Base-by-base conservation (phyloP, 2,888 invertebrate genomes). In the Leistus spinibarbis region DNA sequence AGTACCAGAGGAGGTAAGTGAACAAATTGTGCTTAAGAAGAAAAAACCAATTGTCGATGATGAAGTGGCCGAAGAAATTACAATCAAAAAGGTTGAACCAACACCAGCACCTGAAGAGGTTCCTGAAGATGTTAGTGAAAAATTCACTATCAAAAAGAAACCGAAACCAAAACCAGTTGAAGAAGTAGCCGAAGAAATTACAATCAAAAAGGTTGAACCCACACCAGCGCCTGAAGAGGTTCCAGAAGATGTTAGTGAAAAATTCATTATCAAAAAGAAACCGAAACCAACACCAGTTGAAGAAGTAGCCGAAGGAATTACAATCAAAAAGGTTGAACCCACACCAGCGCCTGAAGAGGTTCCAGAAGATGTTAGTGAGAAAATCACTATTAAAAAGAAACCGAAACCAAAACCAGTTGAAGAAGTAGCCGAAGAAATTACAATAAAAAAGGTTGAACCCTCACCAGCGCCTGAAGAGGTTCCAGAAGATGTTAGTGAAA, bases 1-100 rank as follows among this genome's bases (percentile, higher is more conserved):
- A 78, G 85, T 86, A 54, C 83, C 85, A 63, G 84, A 86, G 78
- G 83, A 83, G 77, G 83, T 85, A 10, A 60, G 81, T 70, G 86
- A 85, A 76, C 81, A 83, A 78, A 83, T 86, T 63, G 81, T 77
- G 80, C 79, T 83, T n/a, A 73, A 66, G 20, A 57, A 57, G 53
- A 81, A 82, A 17, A 81, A 83, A 54, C 79, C 82, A 79, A 63
- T 64, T 67, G 2, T 23, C 13, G 54, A 60, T 3, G 76, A 77
- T 53, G 76, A 70, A 19, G 10, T 10, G 54, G 66, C 64, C 22
- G 20, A 57, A 65, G 67, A 79, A 78, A 75, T 70, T 75, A 23
- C 20, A 2, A 78, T 77, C 69, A 77, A 78, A 63, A 24, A 27
- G 24, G 78, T 77, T 23, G 74, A 69, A 54, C 53, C 65, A 0